Evolutionary conservation across 2,113 vertebrate genomes (phyloP), one percentile per base, ranked within the genome.

Genomic region (Pontoporia blainvillei): DNA sequence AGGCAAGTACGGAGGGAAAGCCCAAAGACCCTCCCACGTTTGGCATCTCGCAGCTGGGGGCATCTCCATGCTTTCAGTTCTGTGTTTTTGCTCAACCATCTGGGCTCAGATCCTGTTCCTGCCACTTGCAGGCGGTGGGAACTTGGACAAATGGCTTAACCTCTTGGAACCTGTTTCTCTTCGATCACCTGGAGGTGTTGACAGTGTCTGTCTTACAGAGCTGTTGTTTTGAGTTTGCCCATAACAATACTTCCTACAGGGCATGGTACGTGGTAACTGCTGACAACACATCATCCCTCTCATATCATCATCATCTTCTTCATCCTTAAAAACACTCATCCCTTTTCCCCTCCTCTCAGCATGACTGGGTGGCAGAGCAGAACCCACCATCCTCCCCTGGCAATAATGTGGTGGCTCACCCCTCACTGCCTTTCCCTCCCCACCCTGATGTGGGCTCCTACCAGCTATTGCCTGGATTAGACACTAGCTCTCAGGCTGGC

Each of bases 1-100:
- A 0, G 0, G 36, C 41, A 34, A 44, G 41, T 5, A 1, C 1
- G 12, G 41, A 44, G 31, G 81, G 29, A 7, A n/a, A 8, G 9
- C 18, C 31, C 0, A 8, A 54, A n/a, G n/a, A 34, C 10, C 57
- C 41, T 36, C 25, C 18, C 31, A 4, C 8, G 3, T 1, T 1
- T 10, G 46, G 29, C 64, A 46, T 49, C 17, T 72, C 15, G 5
- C 13, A 3, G 3, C 75, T 54, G 1, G 17, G 2, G 13, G 13
- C 36, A 36, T 44, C 4, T 66, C 36, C 4, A 14, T 13, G 20
- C n/a, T 78, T 46, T 54, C 61, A 84, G 13, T 25, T n/a, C 64
- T 21, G 13, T 15, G 18, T n/a, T 44, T 90, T 31, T n/a, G 34
- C 44, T 79, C 52, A 13, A 17, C 25, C 0, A 0, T n/a, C 39